These are phyloP conservation scores for Linnaemya tessellans DNA, from an alignment of 2,888 invertebrate genomes.

Conservation along the genomic window DNA sequence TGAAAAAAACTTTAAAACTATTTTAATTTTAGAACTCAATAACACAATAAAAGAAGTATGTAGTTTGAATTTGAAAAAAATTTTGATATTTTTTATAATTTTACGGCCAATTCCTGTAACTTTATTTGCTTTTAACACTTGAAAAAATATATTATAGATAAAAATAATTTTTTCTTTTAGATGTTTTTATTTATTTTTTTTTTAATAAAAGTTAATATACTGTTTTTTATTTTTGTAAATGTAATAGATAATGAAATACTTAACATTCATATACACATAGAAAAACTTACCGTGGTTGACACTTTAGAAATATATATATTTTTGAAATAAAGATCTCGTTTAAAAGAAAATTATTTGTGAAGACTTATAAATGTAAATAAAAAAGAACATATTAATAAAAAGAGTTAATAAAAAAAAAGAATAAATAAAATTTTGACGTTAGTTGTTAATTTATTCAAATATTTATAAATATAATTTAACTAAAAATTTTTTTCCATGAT, in stretches of 20 bases:
- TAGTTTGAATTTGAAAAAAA: slow-evolving; percentile 56
- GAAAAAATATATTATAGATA: slow-evolving; percentile 32
- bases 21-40: slow-evolving; percentile 57
- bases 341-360: slow-evolving; percentile 22
- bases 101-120: slow-evolving; percentile 81
- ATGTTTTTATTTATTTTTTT: slow-evolving; percentile 44
- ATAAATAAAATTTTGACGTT: slow-evolving; percentile 12
- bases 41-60: slow-evolving; percentile 34
- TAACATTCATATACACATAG: slow-evolving; percentile 71
- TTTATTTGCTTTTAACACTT: slow-evolving; percentile 73
- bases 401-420: slow-evolving; percentile 18
- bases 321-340: slow-evolving; percentile 14
- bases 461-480: slow-evolving; percentile 6
- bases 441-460: slow-evolving; percentile 15
- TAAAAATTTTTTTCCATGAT: slow-evolving; percentile 18
- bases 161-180: slow-evolving; percentile 36
- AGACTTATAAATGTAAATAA: slow-evolving; percentile 15
- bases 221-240: slow-evolving; percentile 51
- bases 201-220: slow-evolving; percentile 22
- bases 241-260: slow-evolving; percentile 60
- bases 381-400: neutral
- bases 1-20: slow-evolving; percentile 71
- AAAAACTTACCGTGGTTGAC: slow-evolving; percentile 68
- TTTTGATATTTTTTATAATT: slow-evolving; percentile 67
- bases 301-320: slow-evolving; percentile 11